These are phyloP conservation scores for Apamea monoglypha DNA, from an alignment of 2,888 invertebrate genomes.

Conservation along the genomic window DNA sequence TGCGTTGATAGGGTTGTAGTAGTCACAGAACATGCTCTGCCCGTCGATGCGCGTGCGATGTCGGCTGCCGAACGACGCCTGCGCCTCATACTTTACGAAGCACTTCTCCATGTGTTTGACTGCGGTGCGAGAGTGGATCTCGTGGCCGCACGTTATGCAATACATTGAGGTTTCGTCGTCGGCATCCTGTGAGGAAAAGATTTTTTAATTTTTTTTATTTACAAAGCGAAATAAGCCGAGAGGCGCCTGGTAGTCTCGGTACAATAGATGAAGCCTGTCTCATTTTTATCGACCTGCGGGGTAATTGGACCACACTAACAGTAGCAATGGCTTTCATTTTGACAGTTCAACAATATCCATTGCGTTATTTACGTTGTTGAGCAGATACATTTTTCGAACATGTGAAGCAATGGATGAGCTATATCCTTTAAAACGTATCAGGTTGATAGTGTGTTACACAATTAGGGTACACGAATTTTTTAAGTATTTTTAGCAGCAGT, in stretches of 20 bases:
- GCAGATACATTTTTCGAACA: too few relatives aligned
- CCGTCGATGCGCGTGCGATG: constrained; percentile 98
- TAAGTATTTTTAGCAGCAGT: too few relatives aligned
- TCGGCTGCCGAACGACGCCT: constrained; percentile 98
- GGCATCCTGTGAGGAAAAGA: constrained; percentile 79
- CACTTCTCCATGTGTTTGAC: constrained; percentile 99
- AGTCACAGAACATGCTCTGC: constrained; percentile 99
- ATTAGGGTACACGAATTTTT: too few relatives aligned
- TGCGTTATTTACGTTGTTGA: too few relatives aligned
- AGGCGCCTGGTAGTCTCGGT: not conserved
- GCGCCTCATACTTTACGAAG: constrained; percentile 99
- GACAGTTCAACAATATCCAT: too few relatives aligned
- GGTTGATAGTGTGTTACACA: too few relatives aligned
- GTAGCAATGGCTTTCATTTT: too few relatives aligned
- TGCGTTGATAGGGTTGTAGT: constrained; percentile 95
- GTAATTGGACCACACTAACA: too few relatives aligned
- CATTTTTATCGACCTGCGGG: not conserved
- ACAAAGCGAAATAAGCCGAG: not conserved
- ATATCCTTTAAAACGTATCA: too few relatives aligned
- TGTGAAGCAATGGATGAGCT: too few relatives aligned
- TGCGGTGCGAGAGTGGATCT: constrained; percentile 97
- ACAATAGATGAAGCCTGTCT: not conserved
- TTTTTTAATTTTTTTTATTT: not conserved
- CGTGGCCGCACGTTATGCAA: constrained; percentile 99
- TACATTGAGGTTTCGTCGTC: constrained; percentile 95